These are phyloP conservation scores for Bufo gargarizans DNA, from an alignment of 2,113 vertebrate genomes.

Conservation along the genomic window DNA sequence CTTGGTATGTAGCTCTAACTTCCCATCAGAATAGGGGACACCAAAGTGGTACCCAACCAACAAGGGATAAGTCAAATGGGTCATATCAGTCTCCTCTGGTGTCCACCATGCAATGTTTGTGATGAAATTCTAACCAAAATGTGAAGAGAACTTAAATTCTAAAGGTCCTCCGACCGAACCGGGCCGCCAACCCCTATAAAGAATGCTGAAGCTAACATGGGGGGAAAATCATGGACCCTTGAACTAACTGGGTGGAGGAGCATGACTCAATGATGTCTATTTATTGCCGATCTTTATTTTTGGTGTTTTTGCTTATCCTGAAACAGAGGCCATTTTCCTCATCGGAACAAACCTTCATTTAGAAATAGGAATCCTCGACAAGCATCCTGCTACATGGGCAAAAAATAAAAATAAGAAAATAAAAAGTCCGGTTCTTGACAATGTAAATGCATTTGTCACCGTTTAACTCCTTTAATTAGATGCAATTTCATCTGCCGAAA, in stretches of 20 bases:
- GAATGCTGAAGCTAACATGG: too few relatives aligned
- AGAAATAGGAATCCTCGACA: slow-evolving; percentile 6
- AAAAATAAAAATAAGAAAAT: background rate
- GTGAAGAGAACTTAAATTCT: too few relatives aligned
- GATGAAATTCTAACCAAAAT: too few relatives aligned
- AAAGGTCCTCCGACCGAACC: too few relatives aligned
- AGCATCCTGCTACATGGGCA: slow-evolving; percentile 19
- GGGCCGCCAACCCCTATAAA: too few relatives aligned
- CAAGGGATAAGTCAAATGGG: too few relatives aligned
- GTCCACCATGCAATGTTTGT: too few relatives aligned
- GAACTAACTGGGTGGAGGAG: background rate
- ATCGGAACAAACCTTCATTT: background rate
- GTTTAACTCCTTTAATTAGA: slow-evolving; percentile 52
- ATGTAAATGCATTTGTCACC: slow-evolving; percentile 52
- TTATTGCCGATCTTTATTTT: background rate
- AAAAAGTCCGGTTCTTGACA: slow-evolving; percentile 25
- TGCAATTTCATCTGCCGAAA: slow-evolving; percentile 55
- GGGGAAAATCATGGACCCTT: too few relatives aligned
- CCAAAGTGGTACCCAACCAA: too few relatives aligned
- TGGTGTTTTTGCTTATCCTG: background rate
- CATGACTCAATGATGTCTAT: background rate
- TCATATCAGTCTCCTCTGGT: too few relatives aligned
- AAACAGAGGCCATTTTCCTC: background rate
- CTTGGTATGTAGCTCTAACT: too few relatives aligned
- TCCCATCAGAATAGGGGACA: too few relatives aligned